A percentile compares a stretch with the other conserved stretches of the same genome.
Evolutionary conservation across 2,888 invertebrate genomes (phyloP).

Genomic region (Frankliniella fusca): DNA sequence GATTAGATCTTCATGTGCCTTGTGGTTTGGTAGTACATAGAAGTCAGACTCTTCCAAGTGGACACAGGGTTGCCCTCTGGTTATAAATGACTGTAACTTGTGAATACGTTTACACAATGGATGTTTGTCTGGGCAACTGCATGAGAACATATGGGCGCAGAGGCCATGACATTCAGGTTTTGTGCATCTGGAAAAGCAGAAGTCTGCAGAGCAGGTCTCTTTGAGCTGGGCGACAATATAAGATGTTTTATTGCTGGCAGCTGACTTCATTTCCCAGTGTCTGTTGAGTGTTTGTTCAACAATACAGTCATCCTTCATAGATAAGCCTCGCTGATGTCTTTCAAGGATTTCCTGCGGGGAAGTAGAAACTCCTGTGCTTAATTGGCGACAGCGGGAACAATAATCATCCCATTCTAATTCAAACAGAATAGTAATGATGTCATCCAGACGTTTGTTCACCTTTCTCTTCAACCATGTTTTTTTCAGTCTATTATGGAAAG

Average conservation of each 20-base stretch:
- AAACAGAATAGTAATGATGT: too few species aligned
- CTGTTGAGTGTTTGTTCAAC: neutral
- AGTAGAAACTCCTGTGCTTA: neutral
- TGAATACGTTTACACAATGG: constrained; percentile 26
- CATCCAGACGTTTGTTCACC: too few species aligned
- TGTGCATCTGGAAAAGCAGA: constrained; percentile 4
- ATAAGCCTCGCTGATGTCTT: neutral
- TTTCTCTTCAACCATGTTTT: too few species aligned
- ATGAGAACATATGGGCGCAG: neutral
- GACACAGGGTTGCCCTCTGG: neutral
- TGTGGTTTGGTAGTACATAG: too few species aligned
- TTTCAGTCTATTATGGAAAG: too few species aligned
- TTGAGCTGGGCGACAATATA: constrained; percentile 40
- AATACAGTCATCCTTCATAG: neutral
- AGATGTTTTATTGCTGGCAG: too few species aligned
- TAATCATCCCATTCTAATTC: too few species aligned
- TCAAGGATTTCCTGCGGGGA: neutral
- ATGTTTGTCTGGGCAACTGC: constrained; percentile 9
- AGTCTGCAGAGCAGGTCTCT: constrained; percentile 35
- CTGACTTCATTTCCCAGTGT: neutral
- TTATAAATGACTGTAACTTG: constrained; percentile 13
- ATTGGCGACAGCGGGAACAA: too few species aligned
- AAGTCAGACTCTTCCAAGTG: neutral
- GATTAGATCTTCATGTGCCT: too few species aligned
- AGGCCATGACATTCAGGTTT: constrained; percentile 19